A percentile compares a stretch with the other conserved stretches of the same genome.
Conservation (phyloP, 2,888 invertebrate genomes). For the Galerucella calmariensis region DNA sequence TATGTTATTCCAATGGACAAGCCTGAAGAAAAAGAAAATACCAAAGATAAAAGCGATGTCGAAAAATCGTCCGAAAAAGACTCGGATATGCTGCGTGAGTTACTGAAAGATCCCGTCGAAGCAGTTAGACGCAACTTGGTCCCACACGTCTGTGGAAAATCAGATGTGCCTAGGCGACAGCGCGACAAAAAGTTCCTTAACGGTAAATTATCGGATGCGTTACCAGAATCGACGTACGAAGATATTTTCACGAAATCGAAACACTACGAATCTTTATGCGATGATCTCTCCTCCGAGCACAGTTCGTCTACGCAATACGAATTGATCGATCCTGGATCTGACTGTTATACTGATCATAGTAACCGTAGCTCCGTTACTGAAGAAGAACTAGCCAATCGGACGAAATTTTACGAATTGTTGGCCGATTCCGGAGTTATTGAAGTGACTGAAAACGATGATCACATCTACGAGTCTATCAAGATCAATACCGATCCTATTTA, state of each 20-base stretch:
- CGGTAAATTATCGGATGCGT: constrained; percentile 65
- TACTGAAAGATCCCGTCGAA: constrained; percentile 79
- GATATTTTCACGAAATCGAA: constrained; percentile 73
- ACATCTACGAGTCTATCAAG: constrained; percentile 80
- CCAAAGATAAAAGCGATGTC: constrained; percentile 33
- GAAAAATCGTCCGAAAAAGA: constrained; percentile 19
- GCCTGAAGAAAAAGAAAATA: constrained; percentile 15
- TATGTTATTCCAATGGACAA: constrained; percentile 11
- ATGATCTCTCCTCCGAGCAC: constrained; percentile 65
- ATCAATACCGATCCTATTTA: constrained; percentile 81
- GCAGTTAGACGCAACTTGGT: constrained; percentile 79
- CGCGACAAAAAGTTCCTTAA: constrained; percentile 52
- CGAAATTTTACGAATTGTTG: constrained; percentile 79
- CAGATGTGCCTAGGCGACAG: constrained; percentile 65
- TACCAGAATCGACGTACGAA: constrained; percentile 62
- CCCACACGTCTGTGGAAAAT: constrained; percentile 81
- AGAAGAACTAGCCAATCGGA: constrained; percentile 73
- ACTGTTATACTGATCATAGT: constrained; percentile 76
- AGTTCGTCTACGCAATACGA: constrained; percentile 78
- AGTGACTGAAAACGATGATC: constrained; percentile 74
- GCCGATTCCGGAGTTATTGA: constrained; percentile 78
- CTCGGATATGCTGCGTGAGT: constrained; percentile 66
- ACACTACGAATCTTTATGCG: constrained; percentile 61
- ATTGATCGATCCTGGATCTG: constrained; percentile 79
- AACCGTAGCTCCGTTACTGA: constrained; percentile 67